Evolutionary conservation across 2,888 invertebrate genomes (phyloP).

Genomic region (Bellardia bayeri): DNA sequence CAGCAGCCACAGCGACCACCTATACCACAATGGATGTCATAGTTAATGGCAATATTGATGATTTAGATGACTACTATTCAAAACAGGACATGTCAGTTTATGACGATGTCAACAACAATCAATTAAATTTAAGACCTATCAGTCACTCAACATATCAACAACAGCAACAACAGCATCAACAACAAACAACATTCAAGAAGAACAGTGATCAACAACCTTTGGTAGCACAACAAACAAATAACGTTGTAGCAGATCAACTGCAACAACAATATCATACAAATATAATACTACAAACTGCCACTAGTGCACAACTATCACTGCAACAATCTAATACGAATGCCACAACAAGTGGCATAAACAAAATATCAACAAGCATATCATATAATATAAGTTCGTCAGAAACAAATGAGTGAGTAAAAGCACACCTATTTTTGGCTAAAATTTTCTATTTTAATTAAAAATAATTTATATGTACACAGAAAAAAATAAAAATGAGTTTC

Average conservation of each 20-base stretch:
- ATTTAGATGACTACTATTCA: conserved; percentile 79
- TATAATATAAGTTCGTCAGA: conserved; percentile 64
- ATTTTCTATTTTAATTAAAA: not conserved
- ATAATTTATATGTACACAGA: no score
- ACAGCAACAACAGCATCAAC: conserved; percentile 51
- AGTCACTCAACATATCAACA: conserved; percentile 81
- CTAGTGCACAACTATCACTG: conserved; percentile 51
- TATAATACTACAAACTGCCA: conserved; percentile 65
- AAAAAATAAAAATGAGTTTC: no score
- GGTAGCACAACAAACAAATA: conserved; percentile 10
- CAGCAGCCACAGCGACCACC: conserved; percentile 2
- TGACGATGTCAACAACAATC: conserved; percentile 84
- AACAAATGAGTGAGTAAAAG: conserved; percentile 61
- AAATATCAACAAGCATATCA: conserved; percentile 71
- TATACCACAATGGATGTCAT: conserved; percentile 53
- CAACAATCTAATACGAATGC: conserved; percentile 48
- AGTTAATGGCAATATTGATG: conserved; percentile 74
- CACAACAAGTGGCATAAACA: conserved; percentile 53
- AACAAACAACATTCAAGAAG: conserved; percentile 53
- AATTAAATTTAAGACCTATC: conserved; percentile 82
- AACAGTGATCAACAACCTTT: conserved; percentile 70
- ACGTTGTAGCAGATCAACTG: conserved; percentile 40
- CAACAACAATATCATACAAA: conserved; percentile 45
- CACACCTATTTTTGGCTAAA: not conserved
- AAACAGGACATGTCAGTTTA: conserved; percentile 83